Base-by-base conservation (phyloP, 2,113 vertebrate species). In the Thalassoma bifasciatum region DNA sequence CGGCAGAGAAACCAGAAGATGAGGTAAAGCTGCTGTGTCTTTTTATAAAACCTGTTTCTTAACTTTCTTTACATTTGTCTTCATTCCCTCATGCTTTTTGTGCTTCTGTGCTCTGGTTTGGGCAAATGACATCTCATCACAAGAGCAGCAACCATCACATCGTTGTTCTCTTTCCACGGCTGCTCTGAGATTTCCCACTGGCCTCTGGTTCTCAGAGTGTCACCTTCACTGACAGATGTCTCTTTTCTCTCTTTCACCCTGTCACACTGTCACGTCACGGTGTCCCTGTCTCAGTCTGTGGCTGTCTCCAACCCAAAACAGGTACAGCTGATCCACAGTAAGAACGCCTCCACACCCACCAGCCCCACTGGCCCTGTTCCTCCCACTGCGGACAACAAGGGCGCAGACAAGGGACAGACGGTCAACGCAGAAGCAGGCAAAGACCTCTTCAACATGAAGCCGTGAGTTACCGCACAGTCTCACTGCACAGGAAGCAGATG, bases 371-470 rank as follows among this genome's bases (percentile, higher is more conserved):
- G 95, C 85, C 95, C 94, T 0, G 93, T 93, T 0, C 96, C 96
- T 11, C 95, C 94, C 0, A 89, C 93, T 7, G 94, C 91, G 0
- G 96, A 97, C 36, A 80, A 76, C 50, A 90, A 81, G 51, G 66
- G 53, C 0, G 61, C 68, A 0, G 84, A 85, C 24, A 97, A 96
- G 88, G 94, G 93, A 72, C 96, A 93, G 87, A 94, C 90, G 0
- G 85, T 93, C 0, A 94, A 94, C 73, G 93, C 94, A 0, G 96
- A 97, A 74, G 93, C 82, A 36, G 94, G 95, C 88, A 98, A 95
- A 91, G 97, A 99, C 85, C 93, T 95, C 84, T 98, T 99, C 95
- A 97, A 90, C 93, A 99, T 99, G 96, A 99, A 98, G 89, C 98
- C 98, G 98, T 99, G 93, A 2, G 98, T 94, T 17, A 67, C 46